Base-by-base conservation (phyloP, 2,797 vertebrate species). In the Spinus pinus region DNA sequence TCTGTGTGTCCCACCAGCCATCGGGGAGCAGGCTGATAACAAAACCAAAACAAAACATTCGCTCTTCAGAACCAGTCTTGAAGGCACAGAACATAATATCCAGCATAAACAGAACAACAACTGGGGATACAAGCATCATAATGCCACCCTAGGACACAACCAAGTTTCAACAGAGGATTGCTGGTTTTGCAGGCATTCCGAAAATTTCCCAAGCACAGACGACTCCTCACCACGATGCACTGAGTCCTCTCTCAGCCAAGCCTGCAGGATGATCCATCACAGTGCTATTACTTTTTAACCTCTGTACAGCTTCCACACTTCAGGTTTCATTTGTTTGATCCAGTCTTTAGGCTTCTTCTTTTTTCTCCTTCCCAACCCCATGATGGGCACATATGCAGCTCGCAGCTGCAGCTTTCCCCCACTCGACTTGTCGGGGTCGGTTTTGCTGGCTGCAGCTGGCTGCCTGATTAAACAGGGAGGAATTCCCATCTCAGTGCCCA, bases 401-500 rank as follows among this genome's bases (percentile, higher is more conserved):
- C 9, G 0, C 85, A 93, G 92, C 74, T 88, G 88, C 83, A 91
- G 58, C 44, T 85, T 87, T 91, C 60, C 47, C 50, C 25, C 0
- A 2, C 79, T 69, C 42, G 62, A 54, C 62, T 89, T 90, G 60
- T 57, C 2, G 0, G 60, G 71, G 49, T 89, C 0, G 2, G 47
- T 62, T 95, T 58, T 90, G 84, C 58, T 0, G 14, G 23, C 49
- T 91, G 83, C 84, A 57, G 35, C 72, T 67, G 66, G 60, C 56
- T 92, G 81, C 78, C 75, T 35, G 65, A 95, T 88, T 58, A 71
- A 90, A 91, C 42, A 91, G 85, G 53, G 79, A 89, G 69, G 53
- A 93, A 94, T 92, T 94, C 82, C 81, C 86, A 73, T 25, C 66
- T 82, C 77, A 17, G 21, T 66, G 71, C 86, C 90, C 84, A 28